A percentile compares a stretch with the other conserved stretches of the same genome.
These are phyloP conservation scores for Petrocephalus microphthalmus DNA, from an alignment of 2,113 vertebrate species.

Conservation along the genomic window DNA sequence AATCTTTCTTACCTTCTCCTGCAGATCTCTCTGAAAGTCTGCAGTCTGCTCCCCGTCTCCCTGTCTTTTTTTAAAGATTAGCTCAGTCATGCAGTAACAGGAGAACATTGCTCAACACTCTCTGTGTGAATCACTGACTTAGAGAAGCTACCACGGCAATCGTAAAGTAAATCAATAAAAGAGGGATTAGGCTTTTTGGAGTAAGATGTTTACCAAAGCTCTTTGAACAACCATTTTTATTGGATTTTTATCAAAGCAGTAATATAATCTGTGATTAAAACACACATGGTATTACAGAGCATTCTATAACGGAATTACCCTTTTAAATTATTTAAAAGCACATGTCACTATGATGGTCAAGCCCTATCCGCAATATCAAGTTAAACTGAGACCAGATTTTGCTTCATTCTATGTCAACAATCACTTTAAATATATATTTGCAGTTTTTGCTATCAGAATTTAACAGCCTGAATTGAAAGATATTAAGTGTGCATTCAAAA, in stretches of 20 bases:
- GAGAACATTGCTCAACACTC: neutral
- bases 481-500: constrained; percentile 4
- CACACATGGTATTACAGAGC: neutral
- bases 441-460: neutral
- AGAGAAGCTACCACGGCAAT: neutral
- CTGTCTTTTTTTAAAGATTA: constrained; percentile 5
- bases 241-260: neutral
- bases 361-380: neutral
- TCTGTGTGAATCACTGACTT: neutral
- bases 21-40: neutral
- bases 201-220: neutral
- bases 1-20: neutral
- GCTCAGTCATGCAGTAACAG: neutral
- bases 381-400: neutral
- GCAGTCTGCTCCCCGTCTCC: neutral
- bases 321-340: neutral
- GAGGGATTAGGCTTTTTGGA: neutral
- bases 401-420: neutral
- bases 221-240: neutral
- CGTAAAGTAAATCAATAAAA: constrained; percentile 4
- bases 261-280: neutral
- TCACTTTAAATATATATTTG: neutral
- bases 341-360: neutral
- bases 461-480: neutral
- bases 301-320: neutral